Evolutionary conservation across 2,888 invertebrate species (phyloP).

Genomic region (Sturmia bella): DNA sequence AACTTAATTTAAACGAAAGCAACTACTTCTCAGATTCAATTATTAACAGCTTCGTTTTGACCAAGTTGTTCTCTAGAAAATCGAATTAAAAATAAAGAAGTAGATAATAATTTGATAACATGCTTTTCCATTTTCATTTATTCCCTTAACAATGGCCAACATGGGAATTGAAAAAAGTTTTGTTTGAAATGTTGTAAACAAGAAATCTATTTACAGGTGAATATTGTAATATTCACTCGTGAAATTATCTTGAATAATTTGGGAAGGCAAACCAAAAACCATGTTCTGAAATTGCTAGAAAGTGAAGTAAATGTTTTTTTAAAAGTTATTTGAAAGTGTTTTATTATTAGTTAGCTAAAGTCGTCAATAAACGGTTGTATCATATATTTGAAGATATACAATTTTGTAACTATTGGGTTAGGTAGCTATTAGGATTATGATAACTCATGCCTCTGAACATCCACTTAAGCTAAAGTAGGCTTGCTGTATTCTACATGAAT

Average conservation of each 20-base stretch:
- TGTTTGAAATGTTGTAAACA: slow-evolving; percentile 49
- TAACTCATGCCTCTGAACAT: too few relatives aligned
- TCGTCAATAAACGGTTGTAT: too few relatives aligned
- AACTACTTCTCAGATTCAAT: slow-evolving; percentile 26
- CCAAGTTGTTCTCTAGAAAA: slow-evolving; percentile 2
- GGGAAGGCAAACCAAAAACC: background rate
- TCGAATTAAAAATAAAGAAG: slow-evolving; percentile 29
- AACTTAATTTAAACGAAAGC: background rate
- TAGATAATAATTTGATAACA: slow-evolving; percentile 17
- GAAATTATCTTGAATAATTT: background rate
- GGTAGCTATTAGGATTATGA: too few relatives aligned
- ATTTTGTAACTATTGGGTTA: too few relatives aligned
- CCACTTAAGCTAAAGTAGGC: too few relatives aligned
- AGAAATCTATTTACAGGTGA: slow-evolving; percentile 54
- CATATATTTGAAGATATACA: too few relatives aligned
- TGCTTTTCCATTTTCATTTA: slow-evolving; percentile 60
- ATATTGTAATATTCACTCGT: slow-evolving; percentile 22
- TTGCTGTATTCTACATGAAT: too few relatives aligned
- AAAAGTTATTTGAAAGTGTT: background rate
- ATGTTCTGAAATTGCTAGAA: background rate
- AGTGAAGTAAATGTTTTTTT: background rate
- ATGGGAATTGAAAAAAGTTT: background rate
- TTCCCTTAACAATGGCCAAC: slow-evolving; percentile 21
- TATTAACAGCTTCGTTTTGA: slow-evolving; percentile 16
- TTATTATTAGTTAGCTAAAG: too few relatives aligned